phyloP scores from a whole-genome alignment of 2,888 invertebrate genomes.

The Dicroscelio sp. region DNA sequence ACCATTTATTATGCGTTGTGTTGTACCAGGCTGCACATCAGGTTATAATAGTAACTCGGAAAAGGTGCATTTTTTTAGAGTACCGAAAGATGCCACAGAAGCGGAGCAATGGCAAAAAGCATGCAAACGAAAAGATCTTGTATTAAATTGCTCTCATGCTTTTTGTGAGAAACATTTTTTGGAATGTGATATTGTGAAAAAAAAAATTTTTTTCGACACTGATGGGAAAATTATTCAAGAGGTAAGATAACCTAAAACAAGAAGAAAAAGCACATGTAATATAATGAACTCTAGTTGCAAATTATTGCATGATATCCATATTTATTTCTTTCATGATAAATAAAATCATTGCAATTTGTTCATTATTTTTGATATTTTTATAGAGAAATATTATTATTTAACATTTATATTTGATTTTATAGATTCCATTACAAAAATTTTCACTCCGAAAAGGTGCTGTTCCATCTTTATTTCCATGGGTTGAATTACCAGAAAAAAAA shows the following conservation, averaged over 20 bases:
- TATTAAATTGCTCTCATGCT: not conserved
- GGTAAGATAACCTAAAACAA: not conserved
- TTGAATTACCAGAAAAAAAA: not conserved
- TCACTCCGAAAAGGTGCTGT: constrained; percentile 14
- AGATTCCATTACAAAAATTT: constrained; percentile 2
- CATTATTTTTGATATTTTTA: too few species aligned
- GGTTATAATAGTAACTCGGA: not conserved
- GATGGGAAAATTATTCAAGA: not conserved
- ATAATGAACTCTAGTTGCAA: too few species aligned
- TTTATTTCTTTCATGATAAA: too few species aligned
- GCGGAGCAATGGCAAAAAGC: constrained; percentile 7
- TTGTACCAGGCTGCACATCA: too few species aligned
- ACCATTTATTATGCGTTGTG: too few species aligned
- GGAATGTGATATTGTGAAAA: not conserved
- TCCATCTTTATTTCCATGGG: constrained; percentile 25
- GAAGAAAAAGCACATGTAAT: not conserved
- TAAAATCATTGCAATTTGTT: too few species aligned
- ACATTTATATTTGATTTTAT: not conserved
- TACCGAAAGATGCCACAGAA: not conserved
- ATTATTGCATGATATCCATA: too few species aligned
- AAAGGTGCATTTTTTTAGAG: constrained; percentile 2
- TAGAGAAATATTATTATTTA: not conserved
- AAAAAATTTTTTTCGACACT: not conserved
- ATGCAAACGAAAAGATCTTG: not conserved
- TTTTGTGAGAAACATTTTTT: constrained; percentile 24